A percentile compares a stretch with the other conserved stretches of the same genome.
Conservation (phyloP, 2,888 invertebrate species). For the Crioceris asparagi region DNA sequence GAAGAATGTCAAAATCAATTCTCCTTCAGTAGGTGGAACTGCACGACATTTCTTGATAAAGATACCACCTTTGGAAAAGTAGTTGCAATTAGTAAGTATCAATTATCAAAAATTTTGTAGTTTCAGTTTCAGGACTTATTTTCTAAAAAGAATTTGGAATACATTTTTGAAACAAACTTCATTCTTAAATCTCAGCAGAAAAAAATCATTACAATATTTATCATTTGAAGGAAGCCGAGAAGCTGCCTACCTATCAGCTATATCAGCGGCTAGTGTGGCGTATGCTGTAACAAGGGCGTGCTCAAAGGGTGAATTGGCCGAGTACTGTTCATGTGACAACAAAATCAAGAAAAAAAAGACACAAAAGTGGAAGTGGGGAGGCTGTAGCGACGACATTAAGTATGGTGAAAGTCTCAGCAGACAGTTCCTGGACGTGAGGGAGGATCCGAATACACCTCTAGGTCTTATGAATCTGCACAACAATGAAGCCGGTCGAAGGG, state of each 20-base stretch:
- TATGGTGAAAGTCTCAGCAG: slow-evolving; percentile 78
- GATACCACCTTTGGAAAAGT: slow-evolving; percentile 72
- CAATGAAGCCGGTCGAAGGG: slow-evolving; percentile 83
- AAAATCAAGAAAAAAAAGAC: slow-evolving; percentile 44
- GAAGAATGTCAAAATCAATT: slow-evolving; percentile 89
- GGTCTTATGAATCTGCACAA: slow-evolving; percentile 87
- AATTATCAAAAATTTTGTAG: background rate
- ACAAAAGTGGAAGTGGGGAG: slow-evolving; percentile 85
- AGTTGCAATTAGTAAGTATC: slow-evolving; percentile 70
- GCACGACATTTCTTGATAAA: slow-evolving; percentile 61
- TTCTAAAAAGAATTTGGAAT: background rate
- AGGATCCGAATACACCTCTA: slow-evolving; percentile 58
- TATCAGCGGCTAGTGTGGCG: slow-evolving; percentile 82
- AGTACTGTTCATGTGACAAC: slow-evolving; percentile 74
- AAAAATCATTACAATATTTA: no score
- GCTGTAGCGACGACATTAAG: slow-evolving; percentile 83
- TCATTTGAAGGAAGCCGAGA: slow-evolving; percentile 65
- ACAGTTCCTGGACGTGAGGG: slow-evolving; percentile 76
- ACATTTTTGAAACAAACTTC: background rate
- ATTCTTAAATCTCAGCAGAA: background rate
- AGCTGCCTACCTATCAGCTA: slow-evolving; percentile 80
- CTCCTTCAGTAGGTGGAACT: slow-evolving; percentile 79
- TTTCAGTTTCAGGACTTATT: background rate
- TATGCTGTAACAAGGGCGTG: slow-evolving; percentile 82
- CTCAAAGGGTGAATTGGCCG: slow-evolving; percentile 73